These are phyloP conservation scores for Bos taurus DNA, from an alignment of 2,113 vertebrate genomes.

Conservation along the genomic window ARS-UCD2.0 NC_082638.1:1756501-1757000, in stretches of 20 bases:
- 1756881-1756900: not conserved
- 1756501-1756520: not conserved
- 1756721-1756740: not conserved
- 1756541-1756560: fast-evolving
- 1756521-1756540: not conserved
- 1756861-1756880: not conserved
- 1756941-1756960: not conserved
- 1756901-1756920: not conserved
- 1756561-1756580: not conserved
- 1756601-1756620: not conserved
- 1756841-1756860: no score
- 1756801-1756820: no score
- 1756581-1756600: not conserved
- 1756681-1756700: not conserved
- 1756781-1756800: not conserved
- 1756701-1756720: fast-evolving
- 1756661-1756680: not conserved
- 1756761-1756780: not conserved
- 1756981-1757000: not conserved
- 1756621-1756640: not conserved
- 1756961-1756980: fast-evolving
- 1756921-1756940: not conserved
- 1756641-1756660: not conserved
- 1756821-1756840: no score
- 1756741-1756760: not conserved